A percentile compares a stretch with the other conserved stretches of the same genome.
Conservation (phyloP, 2,113 vertebrate species). For the Lipophrys pholis region DNA sequence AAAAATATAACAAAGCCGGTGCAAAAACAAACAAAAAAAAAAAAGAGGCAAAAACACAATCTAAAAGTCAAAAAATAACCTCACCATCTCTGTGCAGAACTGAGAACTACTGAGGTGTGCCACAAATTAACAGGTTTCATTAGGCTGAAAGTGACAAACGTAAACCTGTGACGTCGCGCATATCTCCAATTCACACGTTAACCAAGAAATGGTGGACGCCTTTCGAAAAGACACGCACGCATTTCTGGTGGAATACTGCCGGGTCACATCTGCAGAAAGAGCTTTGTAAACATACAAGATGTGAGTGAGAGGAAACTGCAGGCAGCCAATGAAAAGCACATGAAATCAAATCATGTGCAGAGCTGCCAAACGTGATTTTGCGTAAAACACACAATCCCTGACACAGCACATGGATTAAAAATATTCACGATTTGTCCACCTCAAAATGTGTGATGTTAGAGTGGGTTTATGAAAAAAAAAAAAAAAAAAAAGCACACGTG, state of each 20-base stretch:
- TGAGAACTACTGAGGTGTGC: neutral
- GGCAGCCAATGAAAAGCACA: conserved; percentile 18
- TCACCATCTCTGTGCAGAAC: neutral
- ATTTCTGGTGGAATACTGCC: conserved; percentile 25
- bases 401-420: neutral
- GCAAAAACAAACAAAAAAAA: conserved; percentile 7
- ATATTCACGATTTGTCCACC: conserved; percentile 9
- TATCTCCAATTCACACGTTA: conserved; percentile 8
- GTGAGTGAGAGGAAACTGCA: conserved; percentile 40
- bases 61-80: conserved; percentile 13
- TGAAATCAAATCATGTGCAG: neutral
- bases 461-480: neutral
- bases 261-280: conserved; percentile 12
- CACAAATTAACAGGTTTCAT: conserved; percentile 26
- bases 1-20: neutral
- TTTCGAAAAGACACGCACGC: conserved; percentile 3
- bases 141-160: conserved; percentile 5
- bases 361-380: conserved; percentile 28
- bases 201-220: neutral
- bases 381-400: neutral
- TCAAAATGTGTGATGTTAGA: conserved; percentile 11
- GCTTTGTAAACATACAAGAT: conserved; percentile 49
- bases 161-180: neutral
- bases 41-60: conserved; percentile 45
- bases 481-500: conserved; percentile 7